Conservation (phyloP, 1,140 invertebrate genomes). For the Zophobas atratus region DNA sequence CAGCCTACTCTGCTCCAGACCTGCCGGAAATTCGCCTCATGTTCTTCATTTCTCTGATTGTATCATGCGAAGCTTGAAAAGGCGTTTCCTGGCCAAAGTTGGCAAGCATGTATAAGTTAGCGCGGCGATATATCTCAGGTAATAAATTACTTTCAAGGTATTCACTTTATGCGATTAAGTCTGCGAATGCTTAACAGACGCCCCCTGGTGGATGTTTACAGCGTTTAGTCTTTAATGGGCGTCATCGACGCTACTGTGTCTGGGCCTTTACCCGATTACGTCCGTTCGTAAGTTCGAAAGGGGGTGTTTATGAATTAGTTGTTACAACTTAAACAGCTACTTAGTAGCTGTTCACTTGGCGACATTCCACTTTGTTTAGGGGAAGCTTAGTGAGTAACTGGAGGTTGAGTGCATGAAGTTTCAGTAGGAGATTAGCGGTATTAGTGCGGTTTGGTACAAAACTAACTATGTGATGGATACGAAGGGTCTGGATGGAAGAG, state of each 20-base stretch:
- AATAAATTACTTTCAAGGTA: constrained; percentile 11
- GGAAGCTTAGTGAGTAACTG: constrained; percentile 15
- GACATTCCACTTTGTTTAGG: constrained; percentile 35
- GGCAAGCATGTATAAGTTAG: background rate
- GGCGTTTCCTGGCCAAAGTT: background rate
- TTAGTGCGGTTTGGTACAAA: constrained; percentile 18
- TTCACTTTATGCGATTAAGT: constrained; percentile 21
- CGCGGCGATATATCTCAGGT: constrained; percentile 1
- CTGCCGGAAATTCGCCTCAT: no score
- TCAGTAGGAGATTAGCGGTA: constrained; percentile 15
- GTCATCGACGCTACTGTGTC: background rate
- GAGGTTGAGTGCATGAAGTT: constrained; percentile 12
- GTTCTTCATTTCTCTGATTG: no score
- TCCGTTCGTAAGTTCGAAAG: constrained; percentile 9
- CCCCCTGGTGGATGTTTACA: background rate
- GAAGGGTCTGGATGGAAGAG: no score
- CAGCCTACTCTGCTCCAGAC: no score
- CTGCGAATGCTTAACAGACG: background rate
- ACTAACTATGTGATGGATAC: background rate
- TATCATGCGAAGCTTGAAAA: no score
- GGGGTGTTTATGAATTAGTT: constrained; percentile 30
- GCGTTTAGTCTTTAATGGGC: background rate
- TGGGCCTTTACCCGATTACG: background rate
- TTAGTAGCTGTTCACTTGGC: constrained; percentile 25
- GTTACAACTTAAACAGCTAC: constrained; percentile 19